These are phyloP conservation scores for Pyrocephalus nanus DNA, from an alignment of 2,797 vertebrate genomes.

Conservation along the genomic window DNA sequence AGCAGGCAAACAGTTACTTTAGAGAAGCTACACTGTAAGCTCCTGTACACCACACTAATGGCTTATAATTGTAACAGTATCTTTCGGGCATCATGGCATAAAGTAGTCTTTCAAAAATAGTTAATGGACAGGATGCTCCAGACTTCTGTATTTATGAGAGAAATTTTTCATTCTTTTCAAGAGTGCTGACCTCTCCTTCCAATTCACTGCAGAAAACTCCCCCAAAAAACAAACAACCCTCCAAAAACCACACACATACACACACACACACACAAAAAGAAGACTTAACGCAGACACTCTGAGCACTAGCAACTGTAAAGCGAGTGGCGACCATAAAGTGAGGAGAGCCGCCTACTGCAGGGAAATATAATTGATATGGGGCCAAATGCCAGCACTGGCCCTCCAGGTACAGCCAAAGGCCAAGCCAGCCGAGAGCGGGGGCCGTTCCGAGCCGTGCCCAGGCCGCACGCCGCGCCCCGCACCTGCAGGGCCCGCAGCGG, in stretches of 20 bases:
- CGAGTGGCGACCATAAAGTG: rapidly evolving
- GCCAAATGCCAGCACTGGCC: rapidly evolving
- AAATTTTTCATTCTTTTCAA: not conserved
- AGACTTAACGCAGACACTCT: rapidly evolving
- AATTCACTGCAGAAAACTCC: not conserved
- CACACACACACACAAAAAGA: not conserved
- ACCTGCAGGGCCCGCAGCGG: not conserved
- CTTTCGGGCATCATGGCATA: rapidly evolving
- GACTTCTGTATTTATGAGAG: not conserved
- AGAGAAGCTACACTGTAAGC: not conserved
- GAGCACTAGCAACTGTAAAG: not conserved
- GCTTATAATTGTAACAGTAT: not conserved
- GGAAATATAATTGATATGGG: rapidly evolving
- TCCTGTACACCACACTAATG: not conserved
- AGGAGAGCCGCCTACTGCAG: too few species aligned
- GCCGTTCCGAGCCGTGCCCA: rapidly evolving
- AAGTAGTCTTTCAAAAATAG: rapidly evolving
- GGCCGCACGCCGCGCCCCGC: not conserved
- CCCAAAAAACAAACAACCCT: not conserved
- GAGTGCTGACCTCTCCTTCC: not conserved
- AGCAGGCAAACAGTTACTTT: not conserved
- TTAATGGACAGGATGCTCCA: not conserved
- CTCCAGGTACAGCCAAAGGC: rapidly evolving
- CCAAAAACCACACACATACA: not conserved
- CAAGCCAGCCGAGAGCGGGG: not conserved